phyloP scores from a whole-genome alignment of 2,888 invertebrate species.

The Drosophila melanocephala region DNA sequence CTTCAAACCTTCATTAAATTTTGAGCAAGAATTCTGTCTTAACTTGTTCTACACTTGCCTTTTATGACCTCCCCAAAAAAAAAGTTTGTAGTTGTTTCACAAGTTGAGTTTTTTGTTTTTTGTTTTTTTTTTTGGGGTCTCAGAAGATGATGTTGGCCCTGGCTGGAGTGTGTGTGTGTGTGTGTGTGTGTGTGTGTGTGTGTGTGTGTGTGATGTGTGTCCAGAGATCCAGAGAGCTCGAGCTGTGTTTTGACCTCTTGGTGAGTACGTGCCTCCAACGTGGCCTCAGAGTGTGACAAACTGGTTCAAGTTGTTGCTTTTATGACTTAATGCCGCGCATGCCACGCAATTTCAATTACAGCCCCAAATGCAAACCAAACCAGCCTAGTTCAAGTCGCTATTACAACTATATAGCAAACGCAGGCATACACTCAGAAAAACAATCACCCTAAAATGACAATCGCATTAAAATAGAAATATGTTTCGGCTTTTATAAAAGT shows the following conservation, averaged over 20 bases:
- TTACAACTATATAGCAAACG: not conserved
- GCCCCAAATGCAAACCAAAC: constrained; percentile 25
- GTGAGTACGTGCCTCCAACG: constrained; percentile 67
- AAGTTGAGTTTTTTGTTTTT: constrained; percentile 54
- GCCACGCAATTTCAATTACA: constrained; percentile 80
- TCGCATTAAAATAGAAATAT: not conserved
- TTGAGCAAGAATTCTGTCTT: constrained; percentile 69
- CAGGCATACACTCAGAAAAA: not conserved
- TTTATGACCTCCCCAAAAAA: constrained; percentile 70
- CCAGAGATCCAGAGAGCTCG: constrained; percentile 56
- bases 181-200: constrained; percentile 44
- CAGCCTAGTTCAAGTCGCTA: constrained; percentile 25
- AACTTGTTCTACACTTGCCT: constrained; percentile 74
- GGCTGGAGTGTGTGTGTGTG: constrained; percentile 6
- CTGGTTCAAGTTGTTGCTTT: constrained; percentile 73
- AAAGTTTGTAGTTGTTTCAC: constrained; percentile 12
- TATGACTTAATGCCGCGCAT: constrained; percentile 79
- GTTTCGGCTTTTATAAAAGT: not conserved
- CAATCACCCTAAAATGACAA: not conserved
- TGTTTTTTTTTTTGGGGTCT: constrained; percentile 25
- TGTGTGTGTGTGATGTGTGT: constrained; percentile 52
- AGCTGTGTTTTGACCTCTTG: constrained; percentile 79
- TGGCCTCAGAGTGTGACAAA: constrained; percentile 84
- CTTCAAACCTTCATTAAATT: constrained; percentile 73
- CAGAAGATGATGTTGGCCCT: constrained; percentile 15